Base-by-base conservation (phyloP, 1,140 invertebrate genomes). In the Asobara japonica region DNA sequence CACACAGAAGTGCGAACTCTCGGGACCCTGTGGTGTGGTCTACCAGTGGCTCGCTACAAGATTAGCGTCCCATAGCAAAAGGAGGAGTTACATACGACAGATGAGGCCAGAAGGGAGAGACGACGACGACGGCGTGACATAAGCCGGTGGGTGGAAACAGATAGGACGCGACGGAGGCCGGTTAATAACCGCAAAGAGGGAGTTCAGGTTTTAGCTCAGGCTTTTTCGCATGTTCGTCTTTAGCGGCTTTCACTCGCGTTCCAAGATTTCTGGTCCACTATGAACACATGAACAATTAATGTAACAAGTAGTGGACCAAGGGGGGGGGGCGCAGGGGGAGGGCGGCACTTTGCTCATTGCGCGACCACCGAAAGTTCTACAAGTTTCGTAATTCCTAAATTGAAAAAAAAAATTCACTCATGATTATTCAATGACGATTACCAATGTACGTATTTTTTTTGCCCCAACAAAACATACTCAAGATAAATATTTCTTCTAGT, bases 121-220 rank as follows among this genome's bases (percentile, higher is more conserved):
- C 13, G 29, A 56, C 56, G 51, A 69, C 60, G 25, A 31, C 30
- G 41, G 66, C 38, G 61, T 65, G 20, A 13, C 27, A 27, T 69
- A 48, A 77, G 69, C 62, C 33, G 62, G 75, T 76, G 76, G 75
- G 75, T 72, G 77, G 76, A 79, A n/a, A 79, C 72, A 76, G 77
- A 79, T 80, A 73, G 75, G 74, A 74, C 74, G 74, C 38, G 74
- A 74, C 73, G 69, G 67, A 69, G 70, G 51, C 51, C 51, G 25
- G 51, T 56, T 56, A 79, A 75, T 76, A 45, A 45, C 41, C 41
- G n/a, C 41, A 45, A n/a, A n/a, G n/a, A n/a, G n/a, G n/a, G n/a
- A n/a, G n/a, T n/a, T n/a, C n/a, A n/a, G n/a, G 2, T 2, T 45
- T 33, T 4, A 45, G 5, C 41, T 45, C 18, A 45, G n/a, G 41